Percentiles rank a stretch among this genome's conserved stretches.
phyloP scores from a whole-genome alignment of 2,888 invertebrate genomes.

The Sisyra terminalis region DNA sequence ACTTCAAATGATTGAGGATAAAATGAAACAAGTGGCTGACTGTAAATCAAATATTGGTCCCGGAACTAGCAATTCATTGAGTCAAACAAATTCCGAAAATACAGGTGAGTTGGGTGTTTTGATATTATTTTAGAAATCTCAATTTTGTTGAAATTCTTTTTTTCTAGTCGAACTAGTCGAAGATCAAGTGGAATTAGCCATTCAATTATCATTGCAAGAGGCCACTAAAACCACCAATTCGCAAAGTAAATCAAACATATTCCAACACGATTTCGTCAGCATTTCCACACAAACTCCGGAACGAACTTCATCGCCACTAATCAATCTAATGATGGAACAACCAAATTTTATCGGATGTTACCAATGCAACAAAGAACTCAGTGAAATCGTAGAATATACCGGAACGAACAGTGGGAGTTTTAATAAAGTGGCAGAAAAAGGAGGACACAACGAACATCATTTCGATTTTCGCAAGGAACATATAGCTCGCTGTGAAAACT shows the following conservation, averaged over 20 bases:
- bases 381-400: no score
- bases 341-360: no score
- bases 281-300: slow-evolving; percentile 10
- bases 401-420: no score
- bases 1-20: slow-evolving; percentile 45
- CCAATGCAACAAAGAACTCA: no score
- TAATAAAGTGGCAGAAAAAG: no score
- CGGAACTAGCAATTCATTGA: slow-evolving; percentile 21
- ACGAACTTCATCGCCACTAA: background rate
- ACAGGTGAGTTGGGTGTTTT: background rate
- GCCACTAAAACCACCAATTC: slow-evolving; percentile 14
- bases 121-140: background rate
- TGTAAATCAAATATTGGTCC: slow-evolving; percentile 18
- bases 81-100: background rate
- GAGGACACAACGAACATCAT: no score
- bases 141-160: slow-evolving; percentile 1
- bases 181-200: slow-evolving; percentile 32
- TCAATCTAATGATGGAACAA: no score
- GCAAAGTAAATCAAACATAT: background rate
- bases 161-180: slow-evolving; percentile 21
- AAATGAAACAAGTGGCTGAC: slow-evolving; percentile 26
- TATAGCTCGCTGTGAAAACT: no score
- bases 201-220: slow-evolving; percentile 34
- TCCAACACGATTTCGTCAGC: slow-evolving; percentile 7
- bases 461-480: no score